phyloP scores from a whole-genome alignment of 2,797 vertebrate genomes.

The Thaleichthys pacificus region DNA sequence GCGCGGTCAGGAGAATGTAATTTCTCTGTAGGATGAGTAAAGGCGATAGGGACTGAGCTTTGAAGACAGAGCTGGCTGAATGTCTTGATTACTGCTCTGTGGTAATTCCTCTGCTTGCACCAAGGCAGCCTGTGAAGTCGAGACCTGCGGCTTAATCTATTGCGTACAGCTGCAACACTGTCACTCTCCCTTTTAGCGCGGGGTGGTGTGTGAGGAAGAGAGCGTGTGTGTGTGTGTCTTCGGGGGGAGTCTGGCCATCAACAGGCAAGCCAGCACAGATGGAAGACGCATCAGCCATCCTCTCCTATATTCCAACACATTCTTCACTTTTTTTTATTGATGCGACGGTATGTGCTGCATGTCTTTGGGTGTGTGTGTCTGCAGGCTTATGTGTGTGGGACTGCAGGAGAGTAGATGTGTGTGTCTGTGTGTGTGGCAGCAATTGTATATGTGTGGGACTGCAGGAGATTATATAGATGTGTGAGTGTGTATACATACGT shows the following conservation, averaged over 20 bases:
- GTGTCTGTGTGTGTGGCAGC: too few species aligned
- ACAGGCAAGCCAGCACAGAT: slow-evolving; percentile 13
- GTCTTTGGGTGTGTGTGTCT: background rate
- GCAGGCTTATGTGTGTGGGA: background rate
- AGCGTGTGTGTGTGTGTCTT: slow-evolving; percentile 1
- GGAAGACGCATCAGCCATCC: background rate
- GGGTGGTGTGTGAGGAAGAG: background rate
- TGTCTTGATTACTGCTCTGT: slow-evolving; percentile 63
- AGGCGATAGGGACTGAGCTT: slow-evolving; percentile 33
- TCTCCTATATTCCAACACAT: slow-evolving; percentile 3
- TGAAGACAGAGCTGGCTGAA: slow-evolving; percentile 56
- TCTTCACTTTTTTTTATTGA: slow-evolving; percentile 1
- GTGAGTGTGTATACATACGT: background rate
- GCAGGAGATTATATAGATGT: background rate
- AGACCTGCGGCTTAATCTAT: slow-evolving; percentile 5
- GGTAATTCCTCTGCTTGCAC: slow-evolving; percentile 51
- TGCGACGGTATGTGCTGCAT: slow-evolving; percentile 9
- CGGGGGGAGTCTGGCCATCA: background rate
- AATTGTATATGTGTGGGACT: slow-evolving; percentile 6
- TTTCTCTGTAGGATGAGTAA: slow-evolving; percentile 11
- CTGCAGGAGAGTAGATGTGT: background rate
- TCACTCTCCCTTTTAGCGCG: slow-evolving; percentile 8
- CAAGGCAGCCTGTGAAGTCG: background rate
- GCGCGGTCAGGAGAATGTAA: background rate
- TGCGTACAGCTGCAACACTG: background rate